Conservation (phyloP, 2,113 vertebrate genomes). For the Mobula hypostoma region DNA sequence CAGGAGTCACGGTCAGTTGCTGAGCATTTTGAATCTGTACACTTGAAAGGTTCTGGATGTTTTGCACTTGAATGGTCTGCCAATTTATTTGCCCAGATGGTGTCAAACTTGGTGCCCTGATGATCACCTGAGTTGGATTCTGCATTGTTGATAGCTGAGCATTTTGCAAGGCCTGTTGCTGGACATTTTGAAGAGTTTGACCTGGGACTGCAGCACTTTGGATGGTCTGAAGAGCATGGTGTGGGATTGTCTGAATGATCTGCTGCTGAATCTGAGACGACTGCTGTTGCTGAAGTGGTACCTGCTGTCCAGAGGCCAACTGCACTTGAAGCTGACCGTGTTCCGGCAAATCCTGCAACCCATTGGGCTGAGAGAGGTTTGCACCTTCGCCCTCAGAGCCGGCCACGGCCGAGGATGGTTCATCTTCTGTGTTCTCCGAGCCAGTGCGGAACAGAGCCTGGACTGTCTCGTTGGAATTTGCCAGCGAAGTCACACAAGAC, state of each 20-base stretch:
- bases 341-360: slow-evolving; percentile 75
- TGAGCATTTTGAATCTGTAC: slow-evolving; percentile 85
- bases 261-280: slow-evolving; percentile 79
- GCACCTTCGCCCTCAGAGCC: slow-evolving; percentile 69
- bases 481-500: slow-evolving; percentile 60
- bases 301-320: not conserved
- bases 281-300: slow-evolving; percentile 84
- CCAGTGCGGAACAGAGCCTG: slow-evolving; percentile 64
- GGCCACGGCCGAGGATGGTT: slow-evolving; percentile 55
- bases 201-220: slow-evolving; percentile 62
- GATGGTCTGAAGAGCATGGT: slow-evolving; percentile 75
- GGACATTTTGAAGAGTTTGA: slow-evolving; percentile 62
- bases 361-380: slow-evolving; percentile 77
- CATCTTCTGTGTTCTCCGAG: slow-evolving; percentile 64
- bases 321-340: slow-evolving; percentile 82
- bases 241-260: slow-evolving; percentile 72
- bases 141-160: slow-evolving; percentile 81
- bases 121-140: slow-evolving; percentile 91
- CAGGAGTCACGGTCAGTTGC: slow-evolving; percentile 84
- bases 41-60: slow-evolving; percentile 73
- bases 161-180: slow-evolving; percentile 60
- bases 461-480: slow-evolving; percentile 66
- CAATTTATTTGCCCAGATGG: slow-evolving; percentile 94
- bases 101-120: slow-evolving; percentile 88
- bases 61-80: slow-evolving; percentile 93